Evolutionary conservation across 2,113 vertebrate species (phyloP).

Genomic region (Lontra canadensis): DNA sequence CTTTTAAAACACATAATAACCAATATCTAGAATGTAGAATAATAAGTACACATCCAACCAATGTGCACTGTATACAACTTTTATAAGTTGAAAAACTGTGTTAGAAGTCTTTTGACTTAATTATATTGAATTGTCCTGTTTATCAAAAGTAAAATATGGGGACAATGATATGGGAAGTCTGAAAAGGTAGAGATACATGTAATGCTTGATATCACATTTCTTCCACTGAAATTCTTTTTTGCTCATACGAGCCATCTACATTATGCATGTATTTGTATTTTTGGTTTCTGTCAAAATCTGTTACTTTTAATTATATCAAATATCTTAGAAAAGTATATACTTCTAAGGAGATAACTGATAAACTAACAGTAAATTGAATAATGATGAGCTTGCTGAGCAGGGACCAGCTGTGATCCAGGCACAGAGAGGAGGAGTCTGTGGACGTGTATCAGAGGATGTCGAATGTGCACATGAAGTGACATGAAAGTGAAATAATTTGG

Average conservation of each 20-base stretch:
- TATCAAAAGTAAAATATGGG: not conserved
- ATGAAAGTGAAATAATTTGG: not conserved
- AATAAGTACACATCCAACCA: not conserved
- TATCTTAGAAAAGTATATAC: not conserved
- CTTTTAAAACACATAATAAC: not conserved
- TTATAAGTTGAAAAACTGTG: not conserved
- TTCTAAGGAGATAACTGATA: not conserved
- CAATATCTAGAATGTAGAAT: not conserved
- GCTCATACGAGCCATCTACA: accelerated
- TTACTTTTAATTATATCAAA: not conserved
- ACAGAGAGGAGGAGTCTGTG: not conserved
- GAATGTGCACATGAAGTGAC: not conserved
- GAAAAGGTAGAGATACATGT: not conserved
- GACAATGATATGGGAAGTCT: not conserved
- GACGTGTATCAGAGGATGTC: accelerated
- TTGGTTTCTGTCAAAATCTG: not conserved
- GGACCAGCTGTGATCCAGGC: accelerated
- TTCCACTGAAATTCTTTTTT: not conserved
- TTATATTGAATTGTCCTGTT: not conserved
- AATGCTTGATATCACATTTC: not conserved
- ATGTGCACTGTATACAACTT: not conserved
- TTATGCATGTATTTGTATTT: not conserved
- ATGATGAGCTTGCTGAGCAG: not conserved
- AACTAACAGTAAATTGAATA: not conserved
- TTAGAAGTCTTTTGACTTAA: not conserved